A percentile compares a stretch with the other conserved stretches of the same genome.
These are phyloP conservation scores for Xyliphius kryptos DNA, from an alignment of 2,113 vertebrate species.

Conservation along the genomic window DNA sequence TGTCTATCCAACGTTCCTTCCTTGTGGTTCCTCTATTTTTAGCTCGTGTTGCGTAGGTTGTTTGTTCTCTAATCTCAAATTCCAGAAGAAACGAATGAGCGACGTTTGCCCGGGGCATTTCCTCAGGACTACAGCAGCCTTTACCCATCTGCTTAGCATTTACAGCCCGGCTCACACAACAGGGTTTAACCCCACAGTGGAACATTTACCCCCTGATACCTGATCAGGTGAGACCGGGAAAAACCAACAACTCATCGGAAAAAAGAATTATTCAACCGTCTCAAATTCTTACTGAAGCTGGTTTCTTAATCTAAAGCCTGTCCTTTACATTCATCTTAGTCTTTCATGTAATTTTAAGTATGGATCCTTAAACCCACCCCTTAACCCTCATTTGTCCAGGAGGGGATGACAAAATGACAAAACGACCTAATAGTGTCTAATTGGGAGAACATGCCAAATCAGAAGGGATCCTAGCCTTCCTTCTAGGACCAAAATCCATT, in stretches of 20 bases:
- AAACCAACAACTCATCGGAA: slow-evolving; percentile 5
- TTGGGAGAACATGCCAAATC: too few species aligned
- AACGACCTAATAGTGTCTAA: too few species aligned
- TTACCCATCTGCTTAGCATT: slow-evolving; percentile 27
- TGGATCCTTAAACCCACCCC: too few species aligned
- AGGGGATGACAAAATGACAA: too few species aligned
- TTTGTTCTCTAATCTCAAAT: slow-evolving; percentile 11
- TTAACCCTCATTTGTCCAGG: too few species aligned
- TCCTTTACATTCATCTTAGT: too few species aligned
- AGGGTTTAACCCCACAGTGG: slow-evolving; percentile 5
- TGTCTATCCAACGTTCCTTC: too few species aligned
- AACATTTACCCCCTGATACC: background rate
- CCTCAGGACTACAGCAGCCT: slow-evolving; percentile 58
- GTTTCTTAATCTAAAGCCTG: too few species aligned
- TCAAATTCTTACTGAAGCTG: too few species aligned
- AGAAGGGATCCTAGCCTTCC: too few species aligned
- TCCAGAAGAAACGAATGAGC: slow-evolving; percentile 18
- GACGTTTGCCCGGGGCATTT: slow-evolving; percentile 64
- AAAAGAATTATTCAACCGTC: background rate
- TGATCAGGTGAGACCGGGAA: background rate
- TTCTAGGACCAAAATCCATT: too few species aligned
- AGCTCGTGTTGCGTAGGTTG: background rate
- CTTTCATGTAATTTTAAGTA: too few species aligned
- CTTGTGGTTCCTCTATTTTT: background rate
- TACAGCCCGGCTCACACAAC: background rate